Evolutionary conservation across 2,797 vertebrate genomes (phyloP), one percentile per base, ranked within the genome.

Genomic region (Macropus fuliginosus): DNA sequence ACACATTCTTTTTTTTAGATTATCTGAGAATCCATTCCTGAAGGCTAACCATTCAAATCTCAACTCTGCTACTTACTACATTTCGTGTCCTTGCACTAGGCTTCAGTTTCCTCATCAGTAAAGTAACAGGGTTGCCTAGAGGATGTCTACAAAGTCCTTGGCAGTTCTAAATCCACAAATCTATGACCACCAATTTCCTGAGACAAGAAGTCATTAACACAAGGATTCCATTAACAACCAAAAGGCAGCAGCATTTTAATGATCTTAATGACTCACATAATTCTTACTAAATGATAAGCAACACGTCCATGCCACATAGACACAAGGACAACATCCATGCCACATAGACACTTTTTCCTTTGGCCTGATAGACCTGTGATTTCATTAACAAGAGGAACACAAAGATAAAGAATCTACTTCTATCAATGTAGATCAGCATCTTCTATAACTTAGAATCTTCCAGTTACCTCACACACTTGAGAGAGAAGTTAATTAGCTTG

Each of bases 211-310:
- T 8, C 16, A 81, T 46, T 50, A 27, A 50, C 21, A 50, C 40
- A 87, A 24, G 13, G 24, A 50, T 50, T 27, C 74, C 40, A 27
- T 87, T 87, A 87, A 46, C 21, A 46, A 87, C 40, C 40, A 12
- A 87, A 87, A 87, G 46, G 9, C 40, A 46, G 40, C 74, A 87
- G 46, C 24, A 46, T 81, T 81, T 81, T 46, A 50, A 87, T 81
- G 74, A 46, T 11, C 3, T 31, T 54, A 62, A 92, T 54, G 40
- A 92, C 6, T 92, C 94, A 56, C 29, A 55, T 92, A 10, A 91
- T 91, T 89, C 91, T 66, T 50, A 87, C 40, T 92, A 95, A 92
- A 92, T n/a, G 96, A 93, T 87, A 93, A 96, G 89, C 4, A 87
- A 31, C 21, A 31, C 21, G 94, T 59, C 40, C 90, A 95, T 14